These are phyloP conservation scores for Lepus europaeus DNA, from an alignment of 2,113 vertebrate genomes.

Conservation along the genomic window DNA sequence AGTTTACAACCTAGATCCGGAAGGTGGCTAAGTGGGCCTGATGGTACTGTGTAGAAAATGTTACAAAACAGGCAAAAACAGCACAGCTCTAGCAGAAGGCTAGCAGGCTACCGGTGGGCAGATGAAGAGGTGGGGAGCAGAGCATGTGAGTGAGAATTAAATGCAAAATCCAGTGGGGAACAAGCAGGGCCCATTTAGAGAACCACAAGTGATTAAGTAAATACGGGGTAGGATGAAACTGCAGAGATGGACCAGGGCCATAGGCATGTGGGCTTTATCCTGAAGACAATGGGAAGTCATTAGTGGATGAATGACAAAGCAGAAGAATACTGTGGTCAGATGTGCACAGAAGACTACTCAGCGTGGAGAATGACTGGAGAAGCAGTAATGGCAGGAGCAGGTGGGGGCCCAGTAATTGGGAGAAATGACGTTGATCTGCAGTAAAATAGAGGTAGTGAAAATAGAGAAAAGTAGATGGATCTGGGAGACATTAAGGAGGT, in stretches of 20 bases:
- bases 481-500: not conserved
- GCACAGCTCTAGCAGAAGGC: not conserved
- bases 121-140: not conserved
- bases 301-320: not conserved
- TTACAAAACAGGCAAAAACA: not conserved
- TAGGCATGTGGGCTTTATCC: not conserved
- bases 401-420: not conserved
- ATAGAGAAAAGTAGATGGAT: not conserved
- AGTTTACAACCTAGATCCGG: not conserved
- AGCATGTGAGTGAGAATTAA: not conserved
- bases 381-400: not conserved
- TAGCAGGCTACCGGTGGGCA: not conserved
- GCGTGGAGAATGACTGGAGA: not conserved
- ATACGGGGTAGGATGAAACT: not conserved
- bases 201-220: not conserved
- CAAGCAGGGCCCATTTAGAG: not conserved
- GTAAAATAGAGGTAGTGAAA: slow-evolving; percentile 15
- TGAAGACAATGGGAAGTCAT: not conserved
- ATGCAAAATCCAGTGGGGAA: not conserved
- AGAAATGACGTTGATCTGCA: not conserved
- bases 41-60: slow-evolving; percentile 4
- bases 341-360: not conserved
- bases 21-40: not conserved
- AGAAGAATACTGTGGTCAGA: not conserved
- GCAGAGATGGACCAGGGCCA: not conserved